These are phyloP conservation scores for Gibbula magus DNA, from an alignment of 2,888 invertebrate genomes.

Conservation along the genomic window DNA sequence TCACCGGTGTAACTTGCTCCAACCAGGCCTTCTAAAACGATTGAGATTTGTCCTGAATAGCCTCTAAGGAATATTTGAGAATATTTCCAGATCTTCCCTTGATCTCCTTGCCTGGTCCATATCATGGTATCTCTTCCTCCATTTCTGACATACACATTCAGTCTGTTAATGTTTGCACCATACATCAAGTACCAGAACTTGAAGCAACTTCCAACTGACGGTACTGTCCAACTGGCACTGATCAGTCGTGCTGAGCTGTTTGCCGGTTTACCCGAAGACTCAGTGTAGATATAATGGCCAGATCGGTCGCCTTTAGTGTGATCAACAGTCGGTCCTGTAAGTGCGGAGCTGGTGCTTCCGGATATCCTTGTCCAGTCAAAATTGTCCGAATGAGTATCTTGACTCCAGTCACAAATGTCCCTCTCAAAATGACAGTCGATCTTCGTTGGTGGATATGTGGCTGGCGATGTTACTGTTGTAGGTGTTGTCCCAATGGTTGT, in stretches of 20 bases:
- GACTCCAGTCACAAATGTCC: constrained; percentile 64
- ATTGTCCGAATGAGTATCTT: constrained; percentile 58
- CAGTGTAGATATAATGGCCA: constrained; percentile 64
- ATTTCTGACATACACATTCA: constrained; percentile 58
- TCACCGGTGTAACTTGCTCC: constrained; percentile 52
- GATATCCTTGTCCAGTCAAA: constrained; percentile 65
- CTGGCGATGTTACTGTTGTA: constrained; percentile 40
- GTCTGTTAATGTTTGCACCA: constrained; percentile 66
- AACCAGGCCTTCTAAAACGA: constrained; percentile 63
- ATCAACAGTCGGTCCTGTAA: constrained; percentile 68
- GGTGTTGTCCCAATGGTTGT: constrained; percentile 39
- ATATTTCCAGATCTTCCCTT: constrained; percentile 67
- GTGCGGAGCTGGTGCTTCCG: constrained; percentile 50
- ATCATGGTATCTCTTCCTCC: constrained; percentile 31
- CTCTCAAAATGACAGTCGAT: constrained; percentile 68
- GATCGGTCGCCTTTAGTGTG: constrained; percentile 64
- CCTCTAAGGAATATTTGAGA: constrained; percentile 55
- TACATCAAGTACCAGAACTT: constrained; percentile 74
- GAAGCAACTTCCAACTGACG: constrained; percentile 60
- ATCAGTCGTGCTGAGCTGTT: constrained; percentile 62
- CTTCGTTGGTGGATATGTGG: constrained; percentile 55
- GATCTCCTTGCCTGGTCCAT: constrained; percentile 62
- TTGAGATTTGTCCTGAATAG: constrained; percentile 41
- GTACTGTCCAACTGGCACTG: constrained; percentile 46
- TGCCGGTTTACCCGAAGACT: constrained; percentile 45